Evolutionary conservation across 2,888 invertebrate genomes (phyloP), one percentile per base, ranked within the genome.

Genomic region (Lasius fuliginosus): DNA sequence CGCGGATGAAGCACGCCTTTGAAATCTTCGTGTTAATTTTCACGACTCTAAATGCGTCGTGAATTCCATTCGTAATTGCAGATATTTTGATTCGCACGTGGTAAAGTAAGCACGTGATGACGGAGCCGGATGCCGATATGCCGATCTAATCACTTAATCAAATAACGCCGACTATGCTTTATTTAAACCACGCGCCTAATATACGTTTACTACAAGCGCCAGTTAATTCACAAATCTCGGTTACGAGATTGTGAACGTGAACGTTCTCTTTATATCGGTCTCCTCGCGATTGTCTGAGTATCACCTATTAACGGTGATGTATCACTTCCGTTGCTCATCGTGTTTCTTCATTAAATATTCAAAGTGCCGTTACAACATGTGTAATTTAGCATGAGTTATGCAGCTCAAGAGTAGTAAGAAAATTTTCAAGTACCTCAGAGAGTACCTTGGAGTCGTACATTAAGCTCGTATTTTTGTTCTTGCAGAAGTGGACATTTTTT

Each of bases 141-240:
- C n/a, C 64, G 33, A 76, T 67, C 40, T 30, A 12, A 79, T 79
- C 33, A 69, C 33, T 27, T 56, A 60, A 81, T 81, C 79, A 58
- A 71, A 79, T 79, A 36, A 71, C 42, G 69, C 18, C 60, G 60
- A 5, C 15, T 3, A 33, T 23, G 73, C 46, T 81, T 60, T 60
- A 73, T 81, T 81, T 81, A 71, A 81, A 73, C 15, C 36, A 0
- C 1, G 12, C 69, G 40, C 11, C 18, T 18, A 56, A 71, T 60
- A 71, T 60, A 71, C 60, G 79, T 73, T 81, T 81, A 81, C 73
- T 81, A 79, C 79, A 69, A 69, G 23, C 15, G 73, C 71, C 46
- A 27, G 18, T 23, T 79, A 81, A 81, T 81, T 81, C 73, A 60
- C 60, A 40, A 73, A n/a, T 23, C 46, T 4, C 33, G 46, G 23